These are phyloP conservation scores for Lethrus apterus DNA, from an alignment of 1,140 invertebrate species.

Conservation along the genomic window DNA sequence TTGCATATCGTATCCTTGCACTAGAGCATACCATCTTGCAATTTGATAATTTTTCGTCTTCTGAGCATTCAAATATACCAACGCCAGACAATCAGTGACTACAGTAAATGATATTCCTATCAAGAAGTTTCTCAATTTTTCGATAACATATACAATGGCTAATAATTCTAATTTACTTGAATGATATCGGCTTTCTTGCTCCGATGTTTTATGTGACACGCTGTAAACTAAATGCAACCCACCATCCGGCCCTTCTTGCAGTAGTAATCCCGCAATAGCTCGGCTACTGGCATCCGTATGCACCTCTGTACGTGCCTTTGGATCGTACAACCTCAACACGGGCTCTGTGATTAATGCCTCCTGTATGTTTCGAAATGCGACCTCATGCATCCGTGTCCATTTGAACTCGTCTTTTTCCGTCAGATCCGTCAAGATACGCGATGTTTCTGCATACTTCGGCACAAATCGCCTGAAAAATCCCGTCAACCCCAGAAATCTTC, in stretches of 20 bases:
- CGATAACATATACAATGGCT: constrained; percentile 18
- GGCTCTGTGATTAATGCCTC: constrained; percentile 3
- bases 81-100: constrained; percentile 34
- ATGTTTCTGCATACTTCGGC: constrained; percentile 23
- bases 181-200: constrained; percentile 26
- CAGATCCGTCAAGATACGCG: constrained; percentile 17
- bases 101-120: constrained; percentile 36
- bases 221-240: constrained; percentile 1
- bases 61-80: constrained; percentile 19
- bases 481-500: constrained; percentile 29
- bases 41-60: constrained; percentile 21
- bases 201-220: constrained; percentile 18
- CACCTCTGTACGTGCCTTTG: constrained; percentile 24
- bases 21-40: constrained; percentile 22
- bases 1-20: constrained; percentile 23
- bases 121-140: constrained; percentile 32
- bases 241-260: constrained; percentile 5
- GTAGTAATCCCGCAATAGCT: constrained; percentile 4
- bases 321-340: constrained; percentile 12
- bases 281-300: constrained; percentile 33
- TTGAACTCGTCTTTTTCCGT: constrained; percentile 12
- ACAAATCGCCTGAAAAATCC: constrained; percentile 30
- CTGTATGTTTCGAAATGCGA: constrained; percentile 10
- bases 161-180: constrained; percentile 28
- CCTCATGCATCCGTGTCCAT: neutral